A percentile compares a stretch with the other conserved stretches of the same genome.
phyloP scores from a whole-genome alignment of 2,888 invertebrate species.

The Meta bourneti region DNA sequence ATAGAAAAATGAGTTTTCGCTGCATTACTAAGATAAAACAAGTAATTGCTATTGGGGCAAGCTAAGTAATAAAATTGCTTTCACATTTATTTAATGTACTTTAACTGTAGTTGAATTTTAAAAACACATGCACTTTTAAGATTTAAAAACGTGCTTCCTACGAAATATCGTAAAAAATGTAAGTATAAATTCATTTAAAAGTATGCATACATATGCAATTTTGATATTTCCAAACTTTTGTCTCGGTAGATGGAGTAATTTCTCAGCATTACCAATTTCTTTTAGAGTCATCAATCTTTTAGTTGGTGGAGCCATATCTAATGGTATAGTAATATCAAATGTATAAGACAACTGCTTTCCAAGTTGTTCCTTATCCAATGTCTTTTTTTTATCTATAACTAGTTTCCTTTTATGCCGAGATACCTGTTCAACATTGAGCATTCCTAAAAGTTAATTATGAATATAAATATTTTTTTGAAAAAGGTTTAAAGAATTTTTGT shows the following conservation, averaged over 20 bases:
- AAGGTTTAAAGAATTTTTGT: too few species aligned
- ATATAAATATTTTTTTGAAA: background rate
- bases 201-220: slow-evolving; percentile 27
- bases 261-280: slow-evolving; percentile 98
- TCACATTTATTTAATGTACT: too few species aligned
- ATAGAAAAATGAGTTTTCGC: too few species aligned
- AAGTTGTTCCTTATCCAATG: slow-evolving; percentile 99
- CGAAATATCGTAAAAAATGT: background rate
- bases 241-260: slow-evolving; percentile 93
- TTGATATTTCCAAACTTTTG: background rate
- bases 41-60: too few species aligned
- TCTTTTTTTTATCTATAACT: slow-evolving; percentile 98
- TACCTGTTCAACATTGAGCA: background rate
- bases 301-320: slow-evolving; percentile 98
- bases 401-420: slow-evolving; percentile 85
- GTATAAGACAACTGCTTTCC: slow-evolving; percentile 98
- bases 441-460: background rate
- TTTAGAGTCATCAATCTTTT: slow-evolving; percentile 99
- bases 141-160: too few species aligned
- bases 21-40: too few species aligned
- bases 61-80: too few species aligned
- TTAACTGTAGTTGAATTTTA: too few species aligned
- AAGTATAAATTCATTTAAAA: background rate
- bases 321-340: slow-evolving; percentile 94
- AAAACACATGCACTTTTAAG: too few species aligned